Evolutionary conservation across 2,888 invertebrate genomes (phyloP).

Genomic region (Onchidella celtica): DNA sequence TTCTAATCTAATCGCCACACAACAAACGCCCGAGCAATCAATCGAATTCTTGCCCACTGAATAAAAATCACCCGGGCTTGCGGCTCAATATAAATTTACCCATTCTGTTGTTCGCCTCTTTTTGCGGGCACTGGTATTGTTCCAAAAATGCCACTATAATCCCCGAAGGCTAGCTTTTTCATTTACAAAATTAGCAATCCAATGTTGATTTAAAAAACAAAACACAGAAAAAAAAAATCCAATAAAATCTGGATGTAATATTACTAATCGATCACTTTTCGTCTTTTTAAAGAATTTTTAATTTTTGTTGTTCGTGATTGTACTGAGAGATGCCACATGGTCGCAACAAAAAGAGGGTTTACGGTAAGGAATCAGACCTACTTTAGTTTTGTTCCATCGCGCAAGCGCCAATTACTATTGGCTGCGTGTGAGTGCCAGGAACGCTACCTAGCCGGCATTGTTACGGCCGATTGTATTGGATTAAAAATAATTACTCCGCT

Average conservation of each 20-base stretch:
- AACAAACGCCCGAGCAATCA: neutral
- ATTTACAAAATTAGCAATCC: too few species aligned
- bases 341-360: neutral
- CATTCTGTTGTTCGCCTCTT: neutral
- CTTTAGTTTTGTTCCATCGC: neutral
- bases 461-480: constrained; percentile 26
- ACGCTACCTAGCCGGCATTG: constrained; percentile 1
- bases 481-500: constrained; percentile 4
- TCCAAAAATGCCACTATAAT: neutral
- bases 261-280: too few species aligned
- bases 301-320: too few species aligned
- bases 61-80: neutral
- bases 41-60: neutral
- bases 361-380: neutral
- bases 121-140: neutral
- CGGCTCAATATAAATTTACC: neutral
- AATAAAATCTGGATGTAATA: too few species aligned
- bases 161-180: too few species aligned
- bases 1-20: neutral
- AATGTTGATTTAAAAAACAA: too few species aligned
- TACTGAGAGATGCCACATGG: too few species aligned
- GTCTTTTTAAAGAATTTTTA: too few species aligned
- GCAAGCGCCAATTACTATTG: constrained; percentile 15
- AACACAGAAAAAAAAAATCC: too few species aligned
- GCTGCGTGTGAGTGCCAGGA: constrained; percentile 7